Evolutionary conservation across 2,113 vertebrate species (phyloP), one percentile per base, ranked within the genome.

Genomic region (Oxyura jamaicensis): DNA sequence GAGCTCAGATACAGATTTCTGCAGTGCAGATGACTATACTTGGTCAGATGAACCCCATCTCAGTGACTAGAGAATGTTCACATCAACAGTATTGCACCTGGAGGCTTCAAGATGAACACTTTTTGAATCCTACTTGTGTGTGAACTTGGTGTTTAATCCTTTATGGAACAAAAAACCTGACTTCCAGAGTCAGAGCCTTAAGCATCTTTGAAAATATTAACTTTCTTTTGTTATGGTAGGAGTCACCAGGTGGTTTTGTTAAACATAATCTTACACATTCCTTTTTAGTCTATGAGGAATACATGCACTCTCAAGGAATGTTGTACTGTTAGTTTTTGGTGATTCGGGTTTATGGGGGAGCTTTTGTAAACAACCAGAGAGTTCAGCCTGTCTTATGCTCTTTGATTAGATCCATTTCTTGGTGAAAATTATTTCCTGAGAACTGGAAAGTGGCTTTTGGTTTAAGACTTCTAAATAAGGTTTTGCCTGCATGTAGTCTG

Each of bases 261-360:
- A 91, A 96, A 95, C 94, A 75, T 83, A 95, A 88, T 84, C 85
- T 91, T 91, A 83, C 60, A 86, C 90, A 93, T 96, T 96, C 90
- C 72, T 95, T 94, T 89, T 88, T 56, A 86, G 72, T 86, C 94
- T 86, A 28, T 5, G 4, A 88, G 88, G 79, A 91, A 91, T 86
- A 90, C 28, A 72, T 81, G 68, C 65, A 90, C 76, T 94, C 96
- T 90, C 86, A 89, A 96, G 89, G 95, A 96, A 95, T 91, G 86
- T 39, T 73, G 58, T 62, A 81, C 77, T 95, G 85, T 96, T 91
- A 83, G 85, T 25, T 94, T 95, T 94, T 75, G 39, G 85, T 72
- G 65, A 84, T 90, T 88, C 52, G 12, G 29, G 29, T 86, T 94
- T 96, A 59, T 86, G 68, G 23, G 59, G 52, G 68, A 86, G n/a